Percentiles rank a stretch among this genome's conserved stretches.
Evolutionary conservation across 2,888 invertebrate species (phyloP).

Genomic region (Ophion slaviceki): DNA sequence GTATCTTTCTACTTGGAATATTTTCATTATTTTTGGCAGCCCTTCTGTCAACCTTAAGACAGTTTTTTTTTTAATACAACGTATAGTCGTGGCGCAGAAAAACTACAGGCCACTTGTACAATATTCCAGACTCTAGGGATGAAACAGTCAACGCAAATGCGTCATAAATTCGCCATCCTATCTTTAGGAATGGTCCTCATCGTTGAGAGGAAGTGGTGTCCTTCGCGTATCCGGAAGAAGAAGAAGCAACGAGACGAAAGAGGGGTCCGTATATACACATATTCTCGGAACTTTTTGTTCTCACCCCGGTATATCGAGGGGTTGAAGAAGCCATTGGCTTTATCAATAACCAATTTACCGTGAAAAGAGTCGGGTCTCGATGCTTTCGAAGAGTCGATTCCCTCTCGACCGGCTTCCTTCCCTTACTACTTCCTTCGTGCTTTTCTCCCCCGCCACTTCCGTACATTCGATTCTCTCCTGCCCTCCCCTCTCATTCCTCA

Average conservation of each 20-base stretch:
- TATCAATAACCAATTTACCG: slow-evolving; percentile 58
- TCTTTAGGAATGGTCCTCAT: background rate
- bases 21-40: too few relatives aligned
- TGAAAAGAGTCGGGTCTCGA: slow-evolving; percentile 40
- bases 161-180: too few relatives aligned
- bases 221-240: background rate
- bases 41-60: too few relatives aligned
- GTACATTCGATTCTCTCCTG: background rate
- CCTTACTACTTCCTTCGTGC: background rate
- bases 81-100: too few relatives aligned
- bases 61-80: too few relatives aligned
- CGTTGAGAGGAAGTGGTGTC: background rate
- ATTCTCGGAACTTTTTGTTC: slow-evolving; percentile 36
- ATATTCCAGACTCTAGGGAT: background rate
- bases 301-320: slow-evolving; percentile 31
- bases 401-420: slow-evolving; percentile 36
- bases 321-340: slow-evolving; percentile 38
- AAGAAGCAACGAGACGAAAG: background rate
- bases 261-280: background rate
- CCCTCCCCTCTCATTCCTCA: slow-evolving; percentile 18
- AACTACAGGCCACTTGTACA: background rate
- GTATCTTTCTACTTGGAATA: too few relatives aligned
- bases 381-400: slow-evolving; percentile 35
- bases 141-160: too few relatives aligned
- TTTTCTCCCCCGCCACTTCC: slow-evolving; percentile 10